phyloP scores from a whole-genome alignment of 2,797 vertebrate species.

The Gymnothorax reevesii region DNA sequence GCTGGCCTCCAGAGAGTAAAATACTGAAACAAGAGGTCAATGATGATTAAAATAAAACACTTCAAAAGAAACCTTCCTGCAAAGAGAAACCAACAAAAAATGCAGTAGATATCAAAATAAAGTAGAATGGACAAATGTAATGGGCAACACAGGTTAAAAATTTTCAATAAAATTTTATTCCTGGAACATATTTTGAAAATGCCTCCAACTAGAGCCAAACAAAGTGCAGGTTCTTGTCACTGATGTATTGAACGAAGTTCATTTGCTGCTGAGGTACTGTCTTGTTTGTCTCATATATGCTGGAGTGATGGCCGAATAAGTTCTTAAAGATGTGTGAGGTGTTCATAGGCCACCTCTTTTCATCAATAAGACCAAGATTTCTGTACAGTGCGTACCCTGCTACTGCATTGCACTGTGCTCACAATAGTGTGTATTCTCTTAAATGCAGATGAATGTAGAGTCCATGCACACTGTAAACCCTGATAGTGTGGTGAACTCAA shows the following conservation, averaged over 20 bases:
- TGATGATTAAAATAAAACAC: conserved; percentile 19
- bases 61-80: background rate
- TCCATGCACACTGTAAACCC: background rate
- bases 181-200: background rate
- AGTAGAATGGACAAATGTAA: background rate
- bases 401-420: background rate
- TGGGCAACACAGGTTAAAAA: background rate
- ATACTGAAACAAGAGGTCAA: conserved; percentile 17
- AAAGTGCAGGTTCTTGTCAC: background rate
- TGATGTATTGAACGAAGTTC: background rate
- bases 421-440: background rate
- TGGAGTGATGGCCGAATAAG: background rate
- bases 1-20: conserved; percentile 16
- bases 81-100: background rate
- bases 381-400: background rate
- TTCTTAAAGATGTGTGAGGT: background rate
- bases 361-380: background rate
- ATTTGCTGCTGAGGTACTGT: too few relatives aligned
- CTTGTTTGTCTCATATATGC: background rate
- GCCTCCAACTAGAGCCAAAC: background rate
- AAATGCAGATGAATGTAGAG: background rate
- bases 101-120: background rate
- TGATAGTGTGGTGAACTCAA: background rate
- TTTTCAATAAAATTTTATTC: background rate
- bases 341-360: background rate